Evolutionary conservation across 1,140 invertebrate genomes (phyloP), one percentile per base, ranked within the genome.

Genomic region (Ostrea denselamellosa): DNA sequence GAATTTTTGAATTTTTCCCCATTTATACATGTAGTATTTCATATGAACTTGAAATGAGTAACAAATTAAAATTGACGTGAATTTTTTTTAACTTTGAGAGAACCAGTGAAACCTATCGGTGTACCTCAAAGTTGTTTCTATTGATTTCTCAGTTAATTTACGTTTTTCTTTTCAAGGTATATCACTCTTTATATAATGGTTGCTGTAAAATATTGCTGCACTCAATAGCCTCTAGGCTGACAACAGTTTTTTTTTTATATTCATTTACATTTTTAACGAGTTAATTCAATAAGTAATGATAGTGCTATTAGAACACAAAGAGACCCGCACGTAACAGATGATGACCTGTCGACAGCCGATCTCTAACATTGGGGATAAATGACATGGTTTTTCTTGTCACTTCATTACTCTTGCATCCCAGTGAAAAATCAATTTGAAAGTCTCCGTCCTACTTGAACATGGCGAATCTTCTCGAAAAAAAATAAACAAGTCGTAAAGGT

Each of bases 161-260:
- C 34, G 34, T 44, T 44, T 44, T 44, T 44, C 34, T 44, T 2
- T 44, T 44, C 1, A 44, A 44, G 34, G 1, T 44, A 44, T 1
- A 44, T 5, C 34, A 44, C 34, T 44, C 34, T 44, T 5, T 44
- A 44, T 44, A 44, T 44, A 44, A 44, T 2, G 34, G 2, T 44
- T 44, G 34, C 34, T 44, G 34, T 5, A 34, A 77, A 28, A 77
- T 77, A 34, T 28, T 28, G 25, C 28, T 77, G 25, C 25, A 77
- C 3, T 14, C 58, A 71, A 77, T 14, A 34, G 25, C 68, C 68
- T 10, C 22, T 28, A 25, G 68, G 0, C 68, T 34, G 25, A 77
- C 68, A 77, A 28, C 10, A 77, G 14, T 77, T 77, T 28, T 77
- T 77, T 77, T 77, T n/a, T n/a, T n/a, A n/a, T n/a, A 77, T 77